These are phyloP conservation scores for Notocelia uddmanniana DNA, from an alignment of 2,888 invertebrate species.

Conservation along the genomic window DNA sequence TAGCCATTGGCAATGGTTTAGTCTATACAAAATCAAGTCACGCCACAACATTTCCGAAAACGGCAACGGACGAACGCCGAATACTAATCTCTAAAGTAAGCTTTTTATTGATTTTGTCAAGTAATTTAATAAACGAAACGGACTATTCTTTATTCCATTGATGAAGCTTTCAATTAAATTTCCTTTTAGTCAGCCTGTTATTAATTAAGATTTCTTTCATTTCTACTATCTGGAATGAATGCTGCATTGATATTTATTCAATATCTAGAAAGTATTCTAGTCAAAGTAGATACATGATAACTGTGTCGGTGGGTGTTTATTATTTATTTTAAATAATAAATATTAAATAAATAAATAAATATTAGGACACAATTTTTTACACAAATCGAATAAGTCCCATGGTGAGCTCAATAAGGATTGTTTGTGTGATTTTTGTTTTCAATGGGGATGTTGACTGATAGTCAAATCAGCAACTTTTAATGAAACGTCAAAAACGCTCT, in stretches of 20 bases:
- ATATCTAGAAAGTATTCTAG: background rate
- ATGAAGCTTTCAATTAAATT: background rate
- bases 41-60: slow-evolving; percentile 25
- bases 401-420: too few relatives aligned
- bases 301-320: background rate
- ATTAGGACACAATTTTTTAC: too few relatives aligned
- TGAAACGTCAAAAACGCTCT: too few relatives aligned
- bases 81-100: slow-evolving; percentile 12
- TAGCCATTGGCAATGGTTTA: too few relatives aligned
- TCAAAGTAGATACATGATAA: too few relatives aligned
- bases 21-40: slow-evolving; percentile 32
- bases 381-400: too few relatives aligned
- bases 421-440: too few relatives aligned
- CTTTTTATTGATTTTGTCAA: background rate
- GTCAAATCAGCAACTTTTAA: too few relatives aligned
- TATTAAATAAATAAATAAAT: too few relatives aligned
- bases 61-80: slow-evolving; percentile 11
- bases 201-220: background rate
- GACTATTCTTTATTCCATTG: background rate
- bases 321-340: background rate
- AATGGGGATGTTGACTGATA: too few relatives aligned
- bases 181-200: background rate
- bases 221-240: background rate
- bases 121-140: slow-evolving; percentile 2
- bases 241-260: too few relatives aligned